Percentiles rank a stretch among this genome's conserved stretches.
Conservation (phyloP, 2,888 invertebrate species). For the Ophioninae sp. region DNA sequence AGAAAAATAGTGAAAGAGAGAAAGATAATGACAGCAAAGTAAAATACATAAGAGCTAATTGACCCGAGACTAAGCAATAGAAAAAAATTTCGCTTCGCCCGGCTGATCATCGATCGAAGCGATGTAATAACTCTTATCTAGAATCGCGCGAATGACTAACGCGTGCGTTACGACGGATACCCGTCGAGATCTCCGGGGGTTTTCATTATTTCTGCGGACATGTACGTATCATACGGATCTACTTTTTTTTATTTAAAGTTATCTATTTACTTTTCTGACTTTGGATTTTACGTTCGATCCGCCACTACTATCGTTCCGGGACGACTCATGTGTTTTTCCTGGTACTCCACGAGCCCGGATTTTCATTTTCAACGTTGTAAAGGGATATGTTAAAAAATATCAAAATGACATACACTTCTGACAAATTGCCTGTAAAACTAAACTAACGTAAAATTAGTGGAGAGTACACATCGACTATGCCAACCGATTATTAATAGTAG, state of each 20-base stretch:
- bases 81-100: conserved; percentile 46
- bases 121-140: conserved; percentile 53
- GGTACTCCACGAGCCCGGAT: background rate
- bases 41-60: conserved; percentile 48
- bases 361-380: background rate
- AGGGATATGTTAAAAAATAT: background rate
- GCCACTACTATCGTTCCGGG: conserved; percentile 17
- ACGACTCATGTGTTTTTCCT: conserved; percentile 31
- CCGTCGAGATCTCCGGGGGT: conserved; percentile 14
- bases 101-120: conserved; percentile 52
- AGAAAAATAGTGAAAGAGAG: background rate
- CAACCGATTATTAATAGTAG: no score
- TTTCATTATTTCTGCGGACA: conserved; percentile 3
- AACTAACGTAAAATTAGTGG: background rate
- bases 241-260: background rate
- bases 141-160: conserved; percentile 46
- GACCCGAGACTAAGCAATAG: conserved; percentile 39
- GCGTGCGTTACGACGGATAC: background rate
- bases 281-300: background rate
- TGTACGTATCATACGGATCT: conserved; percentile 31
- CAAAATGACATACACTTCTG: no score
- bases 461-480: conserved; percentile 6
- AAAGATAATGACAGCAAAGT: background rate
- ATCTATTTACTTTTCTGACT: conserved; percentile 22
- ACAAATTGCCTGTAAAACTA: no score